A percentile compares a stretch with the other conserved stretches of the same genome.
phyloP scores from a whole-genome alignment of 2,113 vertebrate genomes.

The Balaenoptera acutorostrata region DNA sequence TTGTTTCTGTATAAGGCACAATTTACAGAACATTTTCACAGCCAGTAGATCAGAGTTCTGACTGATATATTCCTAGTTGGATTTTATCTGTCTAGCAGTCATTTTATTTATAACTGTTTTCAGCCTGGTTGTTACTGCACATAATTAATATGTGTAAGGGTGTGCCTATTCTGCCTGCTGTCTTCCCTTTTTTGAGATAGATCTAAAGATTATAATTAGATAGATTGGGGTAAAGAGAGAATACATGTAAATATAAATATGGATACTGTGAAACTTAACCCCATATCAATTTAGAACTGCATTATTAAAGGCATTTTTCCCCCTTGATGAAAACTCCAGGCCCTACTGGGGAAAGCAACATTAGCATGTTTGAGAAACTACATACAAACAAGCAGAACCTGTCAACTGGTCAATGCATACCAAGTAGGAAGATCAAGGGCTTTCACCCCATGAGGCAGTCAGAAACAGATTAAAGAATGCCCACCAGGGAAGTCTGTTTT shows the following conservation, averaged over 20 bases:
- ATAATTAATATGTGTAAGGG: not conserved
- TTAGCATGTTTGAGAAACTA: slow-evolving; percentile 60
- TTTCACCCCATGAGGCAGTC: slow-evolving; percentile 33
- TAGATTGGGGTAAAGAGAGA: not conserved
- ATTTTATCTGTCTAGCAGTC: not conserved
- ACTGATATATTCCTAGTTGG: not conserved
- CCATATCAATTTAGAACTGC: slow-evolving; percentile 33
- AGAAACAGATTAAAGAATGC: slow-evolving; percentile 40
- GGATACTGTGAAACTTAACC: slow-evolving; percentile 15
- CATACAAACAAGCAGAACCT: slow-evolving; percentile 55
- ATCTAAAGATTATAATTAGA: not conserved
- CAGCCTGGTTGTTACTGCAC: not conserved
- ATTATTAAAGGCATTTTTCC: slow-evolving; percentile 24
- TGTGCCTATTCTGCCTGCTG: not conserved
- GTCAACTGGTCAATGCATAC: slow-evolving; percentile 52
- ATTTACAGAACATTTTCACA: not conserved
- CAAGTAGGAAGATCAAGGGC: slow-evolving; percentile 67
- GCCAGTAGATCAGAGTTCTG: not conserved
- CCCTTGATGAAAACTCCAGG: slow-evolving; percentile 26
- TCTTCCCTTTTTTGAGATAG: not conserved
- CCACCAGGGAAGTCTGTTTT: slow-evolving; percentile 48
- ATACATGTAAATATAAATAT: slow-evolving; percentile 3
- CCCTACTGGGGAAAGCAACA: slow-evolving; percentile 37
- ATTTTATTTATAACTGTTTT: not conserved
- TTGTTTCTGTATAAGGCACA: not conserved